Evolutionary conservation across 2,797 vertebrate species (phyloP).

Genomic region (Mergus octosetaceus): DNA sequence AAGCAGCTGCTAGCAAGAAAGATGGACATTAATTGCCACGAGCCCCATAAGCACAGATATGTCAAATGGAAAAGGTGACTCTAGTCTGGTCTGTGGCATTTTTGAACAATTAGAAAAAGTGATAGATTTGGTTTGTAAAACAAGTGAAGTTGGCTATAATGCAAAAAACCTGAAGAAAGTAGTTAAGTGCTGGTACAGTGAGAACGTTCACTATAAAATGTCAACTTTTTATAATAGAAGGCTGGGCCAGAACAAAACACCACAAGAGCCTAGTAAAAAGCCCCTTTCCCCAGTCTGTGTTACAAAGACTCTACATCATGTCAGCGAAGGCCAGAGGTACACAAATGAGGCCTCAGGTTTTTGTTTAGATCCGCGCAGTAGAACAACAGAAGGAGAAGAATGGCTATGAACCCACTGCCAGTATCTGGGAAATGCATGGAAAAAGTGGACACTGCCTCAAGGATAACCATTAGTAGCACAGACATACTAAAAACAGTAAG

Average conservation of each 20-base stretch:
- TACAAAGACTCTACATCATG: not conserved
- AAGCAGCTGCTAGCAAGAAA: slow-evolving; percentile 55
- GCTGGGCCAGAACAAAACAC: slow-evolving; percentile 40
- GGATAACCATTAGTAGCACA: slow-evolving; percentile 35
- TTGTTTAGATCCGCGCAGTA: not conserved
- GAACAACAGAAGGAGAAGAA: not conserved
- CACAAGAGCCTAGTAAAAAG: slow-evolving; percentile 48
- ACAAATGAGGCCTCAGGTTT: not conserved
- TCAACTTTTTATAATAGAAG: slow-evolving; percentile 22
- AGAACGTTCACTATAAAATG: slow-evolving; percentile 35
- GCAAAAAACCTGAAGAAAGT: slow-evolving; percentile 46
- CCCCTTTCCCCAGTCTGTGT: not conserved
- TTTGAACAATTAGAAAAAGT: slow-evolving; percentile 60
- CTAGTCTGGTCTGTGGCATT: slow-evolving; percentile 52
- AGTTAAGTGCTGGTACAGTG: slow-evolving; percentile 48
- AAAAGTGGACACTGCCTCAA: slow-evolving; percentile 37
- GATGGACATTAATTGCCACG: slow-evolving; percentile 41
- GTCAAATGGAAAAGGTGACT: slow-evolving; percentile 68
- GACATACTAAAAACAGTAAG: slow-evolving; percentile 49
- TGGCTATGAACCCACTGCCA: not conserved
- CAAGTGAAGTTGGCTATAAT: slow-evolving; percentile 61
- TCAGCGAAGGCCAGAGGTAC: not conserved
- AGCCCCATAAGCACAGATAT: slow-evolving; percentile 10
- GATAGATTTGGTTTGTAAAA: slow-evolving; percentile 64
- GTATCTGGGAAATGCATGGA: slow-evolving; percentile 13